A percentile compares a stretch with the other conserved stretches of the same genome.
phyloP scores from a whole-genome alignment of 2,113 vertebrate genomes.

The Eublepharis macularius region DNA sequence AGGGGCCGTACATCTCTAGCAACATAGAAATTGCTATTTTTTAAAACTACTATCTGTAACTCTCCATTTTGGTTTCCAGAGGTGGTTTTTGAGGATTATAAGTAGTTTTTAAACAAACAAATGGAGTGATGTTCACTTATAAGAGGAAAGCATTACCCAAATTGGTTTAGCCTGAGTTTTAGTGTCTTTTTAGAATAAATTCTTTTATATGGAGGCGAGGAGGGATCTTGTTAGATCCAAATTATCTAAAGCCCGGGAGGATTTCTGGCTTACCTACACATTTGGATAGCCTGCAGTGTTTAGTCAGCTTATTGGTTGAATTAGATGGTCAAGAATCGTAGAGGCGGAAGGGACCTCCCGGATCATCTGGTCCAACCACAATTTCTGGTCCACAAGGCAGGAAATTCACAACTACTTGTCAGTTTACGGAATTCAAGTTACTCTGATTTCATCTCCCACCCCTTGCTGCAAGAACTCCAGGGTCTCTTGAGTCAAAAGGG shows the following conservation, averaged over 20 bases:
- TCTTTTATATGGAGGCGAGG: constrained; percentile 51
- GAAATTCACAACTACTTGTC: too few species aligned
- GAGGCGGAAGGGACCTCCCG: too few species aligned
- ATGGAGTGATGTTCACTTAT: constrained; percentile 43
- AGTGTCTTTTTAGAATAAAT: constrained; percentile 39
- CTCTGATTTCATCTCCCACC: too few species aligned
- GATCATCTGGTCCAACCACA: too few species aligned
- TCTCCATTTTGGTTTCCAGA: constrained; percentile 47
- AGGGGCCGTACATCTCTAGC: not conserved
- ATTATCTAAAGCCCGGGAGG: constrained; percentile 35
- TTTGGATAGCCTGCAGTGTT: not conserved
- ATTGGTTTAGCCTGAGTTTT: constrained; percentile 62
- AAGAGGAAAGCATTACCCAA: constrained; percentile 60
- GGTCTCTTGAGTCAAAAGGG: too few species aligned
- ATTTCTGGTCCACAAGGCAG: too few species aligned
- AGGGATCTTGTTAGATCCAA: constrained; percentile 45
- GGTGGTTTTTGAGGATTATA: constrained; percentile 46
- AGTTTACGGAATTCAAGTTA: too few species aligned
- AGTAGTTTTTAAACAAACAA: constrained; percentile 62
- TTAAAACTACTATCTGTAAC: constrained; percentile 23
- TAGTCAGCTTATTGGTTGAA: not conserved
- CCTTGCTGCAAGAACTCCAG: too few species aligned
- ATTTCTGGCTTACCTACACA: constrained; percentile 31
- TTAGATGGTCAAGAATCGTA: too few species aligned
- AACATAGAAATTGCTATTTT: not conserved